These are phyloP conservation scores for Rhincodon typus DNA, from an alignment of 2,797 vertebrate genomes.

Conservation along the genomic window DNA sequence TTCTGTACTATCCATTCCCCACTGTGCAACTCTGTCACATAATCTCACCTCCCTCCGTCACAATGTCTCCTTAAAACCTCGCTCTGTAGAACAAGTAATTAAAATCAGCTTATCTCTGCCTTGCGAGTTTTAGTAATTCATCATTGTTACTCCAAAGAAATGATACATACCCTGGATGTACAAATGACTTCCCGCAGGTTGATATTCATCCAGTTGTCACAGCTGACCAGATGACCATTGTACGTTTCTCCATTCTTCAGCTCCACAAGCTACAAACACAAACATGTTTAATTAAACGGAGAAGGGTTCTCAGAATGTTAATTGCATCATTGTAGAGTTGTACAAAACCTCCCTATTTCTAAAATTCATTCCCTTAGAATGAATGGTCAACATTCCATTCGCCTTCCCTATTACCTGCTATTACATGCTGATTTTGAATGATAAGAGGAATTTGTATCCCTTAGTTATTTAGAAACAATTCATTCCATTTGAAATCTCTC, in stretches of 20 bases:
- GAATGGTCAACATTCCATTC: too few relatives aligned
- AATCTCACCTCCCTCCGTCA: background rate
- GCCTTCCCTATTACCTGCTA: too few relatives aligned
- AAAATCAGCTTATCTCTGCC: background rate
- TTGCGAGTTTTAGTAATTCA: background rate
- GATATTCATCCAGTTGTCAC: slow-evolving; percentile 99
- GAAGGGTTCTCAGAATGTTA: background rate
- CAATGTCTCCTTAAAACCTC: background rate
- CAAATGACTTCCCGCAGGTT: slow-evolving; percentile 97
- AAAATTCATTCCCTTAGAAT: too few relatives aligned
- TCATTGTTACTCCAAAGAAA: background rate
- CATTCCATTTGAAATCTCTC: background rate
- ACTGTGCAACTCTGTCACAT: background rate
- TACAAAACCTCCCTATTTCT: too few relatives aligned
- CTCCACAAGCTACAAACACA: slow-evolving; percentile 75
- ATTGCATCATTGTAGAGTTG: background rate
- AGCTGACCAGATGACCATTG: slow-evolving; percentile 95
- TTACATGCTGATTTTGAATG: too few relatives aligned
- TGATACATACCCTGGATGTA: slow-evolving; percentile 80
- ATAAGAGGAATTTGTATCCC: too few relatives aligned
- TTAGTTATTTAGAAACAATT: too few relatives aligned
- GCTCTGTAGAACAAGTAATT: background rate
- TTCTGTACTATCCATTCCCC: background rate
- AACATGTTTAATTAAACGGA: background rate
- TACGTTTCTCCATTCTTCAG: slow-evolving; percentile 96